Percentiles rank a stretch among this genome's conserved stretches.
Conservation (phyloP, 2,113 vertebrate species). For the Ammospiza caudacuta region DNA sequence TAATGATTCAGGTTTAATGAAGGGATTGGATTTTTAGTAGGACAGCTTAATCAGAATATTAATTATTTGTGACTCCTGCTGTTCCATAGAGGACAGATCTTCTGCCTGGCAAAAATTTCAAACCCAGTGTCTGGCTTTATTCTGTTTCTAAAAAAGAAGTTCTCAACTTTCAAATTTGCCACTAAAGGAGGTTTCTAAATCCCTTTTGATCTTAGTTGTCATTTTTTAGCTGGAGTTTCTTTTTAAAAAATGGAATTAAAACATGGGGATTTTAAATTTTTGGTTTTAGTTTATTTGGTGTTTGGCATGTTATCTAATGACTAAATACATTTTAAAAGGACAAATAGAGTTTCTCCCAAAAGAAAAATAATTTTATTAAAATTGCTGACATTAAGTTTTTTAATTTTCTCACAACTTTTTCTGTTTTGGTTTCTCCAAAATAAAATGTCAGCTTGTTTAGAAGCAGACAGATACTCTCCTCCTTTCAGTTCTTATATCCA, state of each 20-base stretch:
- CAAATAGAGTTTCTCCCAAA: background rate
- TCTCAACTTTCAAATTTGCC: background rate
- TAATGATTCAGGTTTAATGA: constrained; percentile 16
- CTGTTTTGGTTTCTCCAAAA: background rate
- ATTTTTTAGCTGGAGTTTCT: background rate
- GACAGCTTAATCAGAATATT: constrained; percentile 1
- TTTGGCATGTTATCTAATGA: background rate
- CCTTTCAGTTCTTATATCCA: background rate
- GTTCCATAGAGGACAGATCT: background rate
- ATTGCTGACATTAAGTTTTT: background rate
- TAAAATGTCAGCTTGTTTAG: background rate
- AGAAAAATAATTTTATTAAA: background rate
- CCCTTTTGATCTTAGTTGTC: background rate
- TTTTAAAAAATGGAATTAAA: background rate
- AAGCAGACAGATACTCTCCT: background rate
- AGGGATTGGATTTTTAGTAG: background rate
- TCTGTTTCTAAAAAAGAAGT: background rate
- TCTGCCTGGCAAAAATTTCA: background rate
- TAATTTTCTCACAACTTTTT: background rate
- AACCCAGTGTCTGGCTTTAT: background rate
- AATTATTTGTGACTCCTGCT: background rate
- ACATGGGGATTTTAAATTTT: background rate
- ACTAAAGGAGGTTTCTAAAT: background rate
- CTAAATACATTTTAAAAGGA: background rate
- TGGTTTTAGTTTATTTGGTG: background rate